Evolutionary conservation across 2,797 vertebrate genomes (phyloP), one percentile per base, ranked within the genome.

Genomic region (Cynodonichthys magdalenae): DNA sequence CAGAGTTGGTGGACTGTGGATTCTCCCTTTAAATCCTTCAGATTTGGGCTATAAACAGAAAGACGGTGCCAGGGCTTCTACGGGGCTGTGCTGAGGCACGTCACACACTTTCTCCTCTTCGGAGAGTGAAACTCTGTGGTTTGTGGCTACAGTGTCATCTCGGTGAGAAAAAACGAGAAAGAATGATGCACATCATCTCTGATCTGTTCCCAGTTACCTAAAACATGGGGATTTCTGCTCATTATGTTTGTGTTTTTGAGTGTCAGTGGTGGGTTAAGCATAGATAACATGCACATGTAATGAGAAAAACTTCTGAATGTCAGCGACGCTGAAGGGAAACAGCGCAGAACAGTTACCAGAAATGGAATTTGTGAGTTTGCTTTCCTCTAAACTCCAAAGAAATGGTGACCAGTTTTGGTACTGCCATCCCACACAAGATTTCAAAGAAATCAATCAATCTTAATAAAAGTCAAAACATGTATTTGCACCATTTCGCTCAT

Each of bases 81-180:
- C 2, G 34, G 68, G 39, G 44, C n/a, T 11, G 20, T 12, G 39
- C 65, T 62, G 54, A 53, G 58, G 56, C 57, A 58, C 6, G 29
- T 15, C 53, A 60, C 74, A 79, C 58, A 82, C 85, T 88, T 89
- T 87, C 88, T 82, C 79, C 51, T 74, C 41, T 60, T 51, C 44
- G 4, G 55, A 64, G 79, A 80, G 79, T 72, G 80, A 88, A 83
- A 81, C 78, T 80, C 50, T 80, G 87, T 59, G 87, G 89, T 82
- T 83, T 85, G 75, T 65, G 81, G 72, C 31, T 0, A 58, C 48
- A 15, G 19, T 72, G 75, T 85, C 79, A 84, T 84, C 63, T 79
- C 77, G 74, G 74, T 77, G 70, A 74, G 59, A 80, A 79, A 84
- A 53, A 71, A 72, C 9, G 18, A 56, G 17, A 59, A 65, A 78